Percentiles rank a stretch among this genome's conserved stretches.
phyloP scores from a whole-genome alignment of 1,140 invertebrate species.

The Drosophila bocqueti region DNA sequence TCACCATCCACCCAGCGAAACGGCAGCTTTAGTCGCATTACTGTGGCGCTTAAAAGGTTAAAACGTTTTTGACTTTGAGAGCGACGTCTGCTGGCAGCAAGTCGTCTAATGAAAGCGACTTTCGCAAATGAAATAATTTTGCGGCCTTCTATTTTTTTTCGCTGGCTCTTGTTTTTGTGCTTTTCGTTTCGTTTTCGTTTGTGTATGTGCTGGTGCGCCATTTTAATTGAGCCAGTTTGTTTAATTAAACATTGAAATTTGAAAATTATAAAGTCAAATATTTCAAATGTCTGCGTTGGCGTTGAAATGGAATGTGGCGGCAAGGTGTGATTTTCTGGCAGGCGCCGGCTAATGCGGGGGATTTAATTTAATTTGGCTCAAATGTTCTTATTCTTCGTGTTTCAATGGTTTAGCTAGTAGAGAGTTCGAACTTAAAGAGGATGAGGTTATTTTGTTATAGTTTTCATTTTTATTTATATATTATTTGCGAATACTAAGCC shows the following conservation, averaged over 20 bases:
- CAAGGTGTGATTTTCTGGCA: conserved; percentile 24
- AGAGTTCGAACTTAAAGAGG: neutral
- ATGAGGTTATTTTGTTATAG: too few species aligned
- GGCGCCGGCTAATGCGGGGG: neutral
- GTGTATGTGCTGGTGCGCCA: conserved; percentile 15
- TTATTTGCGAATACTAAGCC: too few species aligned
- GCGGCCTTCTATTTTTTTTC: conserved; percentile 21
- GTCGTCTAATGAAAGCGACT: conserved; percentile 68
- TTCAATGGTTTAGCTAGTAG: too few species aligned
- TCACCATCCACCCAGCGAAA: conserved; percentile 9
- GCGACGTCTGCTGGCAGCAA: conserved; percentile 54
- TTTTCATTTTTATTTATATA: neutral
- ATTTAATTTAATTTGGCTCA: conserved; percentile 10
- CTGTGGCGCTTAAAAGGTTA: conserved; percentile 78
- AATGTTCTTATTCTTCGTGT: neutral
- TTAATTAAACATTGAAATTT: conserved; percentile 66
- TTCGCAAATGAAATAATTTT: conserved; percentile 68
- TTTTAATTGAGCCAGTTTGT: conserved; percentile 65
- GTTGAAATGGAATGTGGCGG: conserved; percentile 19
- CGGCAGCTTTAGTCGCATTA: conserved; percentile 75
- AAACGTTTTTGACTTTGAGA: conserved; percentile 78
- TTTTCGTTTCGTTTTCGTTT: conserved; percentile 1
- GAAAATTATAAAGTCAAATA: conserved; percentile 63
- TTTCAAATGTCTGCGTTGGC: conserved; percentile 35
- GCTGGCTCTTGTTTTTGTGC: conserved; percentile 11